These are phyloP conservation scores for Osmerus eperlanus DNA, from an alignment of 2,113 vertebrate genomes.

Conservation along the genomic window DNA sequence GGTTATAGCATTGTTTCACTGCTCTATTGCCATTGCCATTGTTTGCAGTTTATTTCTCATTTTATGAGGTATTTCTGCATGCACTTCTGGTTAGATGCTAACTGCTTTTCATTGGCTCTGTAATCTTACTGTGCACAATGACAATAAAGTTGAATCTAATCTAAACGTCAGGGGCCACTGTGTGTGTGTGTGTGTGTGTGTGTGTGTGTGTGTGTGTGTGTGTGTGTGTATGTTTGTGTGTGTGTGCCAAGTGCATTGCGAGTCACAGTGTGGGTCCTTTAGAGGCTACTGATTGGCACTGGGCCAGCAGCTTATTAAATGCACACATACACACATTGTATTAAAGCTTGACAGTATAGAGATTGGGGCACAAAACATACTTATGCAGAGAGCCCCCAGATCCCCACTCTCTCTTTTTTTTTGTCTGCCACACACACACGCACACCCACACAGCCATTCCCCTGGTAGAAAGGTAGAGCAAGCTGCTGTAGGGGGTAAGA, in stretches of 20 bases:
- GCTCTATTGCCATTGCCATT: no score
- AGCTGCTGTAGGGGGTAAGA: background rate
- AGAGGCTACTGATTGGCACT: background rate
- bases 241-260: background rate
- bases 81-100: no score
- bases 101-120: background rate
- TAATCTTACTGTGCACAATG: background rate
- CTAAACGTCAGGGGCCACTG: background rate
- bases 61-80: no score
- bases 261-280: background rate
- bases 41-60: no score
- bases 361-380: background rate
- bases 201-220: background rate
- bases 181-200: background rate
- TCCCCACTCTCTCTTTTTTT: background rate
- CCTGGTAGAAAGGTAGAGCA: background rate
- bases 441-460: background rate
- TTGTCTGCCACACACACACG: background rate
- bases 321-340: background rate
- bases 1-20: no score
- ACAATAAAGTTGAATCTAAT: no score
- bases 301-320: background rate
- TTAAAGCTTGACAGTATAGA: no score
- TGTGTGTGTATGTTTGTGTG: background rate
- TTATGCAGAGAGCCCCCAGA: background rate